Base-by-base conservation (phyloP, 64 coral and sea anemone species). In the Actinia equina region DNA sequence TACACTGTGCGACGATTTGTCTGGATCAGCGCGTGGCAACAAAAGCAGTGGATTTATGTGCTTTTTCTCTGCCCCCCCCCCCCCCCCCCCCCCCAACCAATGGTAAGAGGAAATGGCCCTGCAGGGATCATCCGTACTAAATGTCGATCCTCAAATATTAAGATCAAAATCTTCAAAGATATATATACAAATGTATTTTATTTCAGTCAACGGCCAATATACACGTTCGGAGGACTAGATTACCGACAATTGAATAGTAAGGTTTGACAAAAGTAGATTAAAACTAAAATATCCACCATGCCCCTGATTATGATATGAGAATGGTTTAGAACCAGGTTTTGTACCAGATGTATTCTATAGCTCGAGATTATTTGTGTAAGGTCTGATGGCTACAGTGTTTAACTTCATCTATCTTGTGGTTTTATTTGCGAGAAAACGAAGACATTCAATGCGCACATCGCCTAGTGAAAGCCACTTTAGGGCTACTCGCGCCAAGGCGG, bases 151-250 rank as follows among this genome's bases (percentile, higher is more conserved):
- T 8, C 46, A 49, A 49, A 49, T 49, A 8, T 49, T 49, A 49
- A 49, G 46, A 49, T 49, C 46, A 49, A 49, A 8, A 49, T 6
- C 46, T 49, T 49, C n/a, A 81, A 2, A 51, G 27, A 52, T 11
- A 12, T 81, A 81, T 81, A 52, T 81, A 81, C 78, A 81, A 81
- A 81, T 81, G 78, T 81, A 25, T 81, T 81, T 81, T 81, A 81
- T 81, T 81, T 81, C 43, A 81, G 49, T 81, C 78, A 81, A 81
- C 78, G 78, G 44, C 78, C 44, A 81, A 74, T 81, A 22, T 81
- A 81, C 78, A 81, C 44, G 78, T 81, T 81, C 78, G 78, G 78
- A 81, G 78, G 78, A 81, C 78, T 81, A 81, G 78, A 81, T 81
- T 81, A 81, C 78, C 18, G 49, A 52, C 78, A 81, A 52, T 74